A percentile compares a stretch with the other conserved stretches of the same genome.
These are phyloP conservation scores for Parambassis ranga DNA, from an alignment of 2,797 vertebrate genomes.

Conservation along the genomic window DNA sequence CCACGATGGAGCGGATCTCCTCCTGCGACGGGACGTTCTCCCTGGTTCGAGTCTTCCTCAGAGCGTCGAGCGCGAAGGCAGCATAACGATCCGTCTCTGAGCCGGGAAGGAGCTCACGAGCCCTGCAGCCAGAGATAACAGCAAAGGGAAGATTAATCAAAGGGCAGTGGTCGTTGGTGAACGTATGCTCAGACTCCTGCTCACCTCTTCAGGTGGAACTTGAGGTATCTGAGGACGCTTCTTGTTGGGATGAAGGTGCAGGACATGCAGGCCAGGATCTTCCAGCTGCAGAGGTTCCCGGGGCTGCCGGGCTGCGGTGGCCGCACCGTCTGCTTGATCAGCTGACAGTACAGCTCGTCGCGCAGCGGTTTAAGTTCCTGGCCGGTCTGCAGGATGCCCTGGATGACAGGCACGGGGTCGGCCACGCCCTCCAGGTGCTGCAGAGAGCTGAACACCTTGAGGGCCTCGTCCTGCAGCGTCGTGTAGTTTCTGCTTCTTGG, in stretches of 20 bases:
- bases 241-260: slow-evolving; percentile 91
- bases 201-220: slow-evolving; percentile 95
- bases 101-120: slow-evolving; percentile 87
- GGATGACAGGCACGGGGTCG: slow-evolving; percentile 89
- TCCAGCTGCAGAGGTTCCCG: slow-evolving; percentile 90
- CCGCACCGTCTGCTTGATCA: slow-evolving; percentile 94
- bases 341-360: slow-evolving; percentile 96
- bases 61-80: slow-evolving; percentile 86
- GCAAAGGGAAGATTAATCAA: neutral
- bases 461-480: slow-evolving; percentile 92
- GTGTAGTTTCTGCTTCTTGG: slow-evolving; percentile 88
- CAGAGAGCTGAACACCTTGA: slow-evolving; percentile 92
- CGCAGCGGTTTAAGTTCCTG: slow-evolving; percentile 90
- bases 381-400: slow-evolving; percentile 90
- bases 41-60: slow-evolving; percentile 89
- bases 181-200: rapidly evolving
- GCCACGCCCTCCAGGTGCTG: slow-evolving; percentile 91
- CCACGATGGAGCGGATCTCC: slow-evolving; percentile 90
- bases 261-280: slow-evolving; percentile 91
- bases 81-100: slow-evolving; percentile 93
- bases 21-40: slow-evolving; percentile 93
- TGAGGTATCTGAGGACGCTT: slow-evolving; percentile 90
- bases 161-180: rapidly evolving
- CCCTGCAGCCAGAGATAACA: slow-evolving; percentile 73
- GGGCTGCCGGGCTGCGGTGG: slow-evolving; percentile 82